Base-by-base conservation (phyloP, 2,113 vertebrate species). In the Blennius ocellaris region DNA sequence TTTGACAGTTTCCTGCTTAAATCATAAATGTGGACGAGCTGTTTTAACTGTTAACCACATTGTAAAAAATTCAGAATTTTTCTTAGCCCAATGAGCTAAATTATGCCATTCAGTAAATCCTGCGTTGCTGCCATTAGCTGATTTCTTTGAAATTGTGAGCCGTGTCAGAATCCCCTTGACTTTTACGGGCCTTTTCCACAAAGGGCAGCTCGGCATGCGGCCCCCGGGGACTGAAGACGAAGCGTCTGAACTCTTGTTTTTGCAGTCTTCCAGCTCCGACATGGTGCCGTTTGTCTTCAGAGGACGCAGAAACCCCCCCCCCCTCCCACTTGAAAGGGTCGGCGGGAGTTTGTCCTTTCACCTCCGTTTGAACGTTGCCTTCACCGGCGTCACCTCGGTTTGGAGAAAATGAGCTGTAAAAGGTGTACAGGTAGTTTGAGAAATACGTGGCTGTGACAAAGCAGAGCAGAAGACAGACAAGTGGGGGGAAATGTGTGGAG, bases 41-140 rank as follows among this genome's bases (percentile, higher is more conserved):
- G 4, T 30, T 30, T 30, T 2, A 30, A 30, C 21, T 4, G 21
- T 30, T 30, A 30, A 30, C 2, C 21, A 30, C 21, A 4, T 30
- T 30, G 2, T 30, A 30, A 30, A 4, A 30, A 30, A 30, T 2
- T 30, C 21, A 4, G 21, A 30, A 30, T 30, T 47, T 49, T 53
- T 39, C 7, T 41, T 7, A 49, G 43, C 73, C 17, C 55, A 43
- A 61, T 49, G 50, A 49, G 62, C 65, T 43, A 62, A 82, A 76
- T 80, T 70, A 64, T 70, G 68, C 58, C 69, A 37, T 73, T 83
- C 47, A n/a, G 58, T 82, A 83, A 89, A 90, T 83, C 44, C 36
- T 81, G 56, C 73, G 55, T 51, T 76, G 21, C 48, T 3, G 56
- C 53, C 72, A 74, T 76, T 69, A 73, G 81, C 69, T 58, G 76